Percentiles rank a stretch among this genome's conserved stretches.
These are phyloP conservation scores for Gastracanthus pulcherrimus DNA, from an alignment of 2,888 invertebrate species.

Conservation along the genomic window DNA sequence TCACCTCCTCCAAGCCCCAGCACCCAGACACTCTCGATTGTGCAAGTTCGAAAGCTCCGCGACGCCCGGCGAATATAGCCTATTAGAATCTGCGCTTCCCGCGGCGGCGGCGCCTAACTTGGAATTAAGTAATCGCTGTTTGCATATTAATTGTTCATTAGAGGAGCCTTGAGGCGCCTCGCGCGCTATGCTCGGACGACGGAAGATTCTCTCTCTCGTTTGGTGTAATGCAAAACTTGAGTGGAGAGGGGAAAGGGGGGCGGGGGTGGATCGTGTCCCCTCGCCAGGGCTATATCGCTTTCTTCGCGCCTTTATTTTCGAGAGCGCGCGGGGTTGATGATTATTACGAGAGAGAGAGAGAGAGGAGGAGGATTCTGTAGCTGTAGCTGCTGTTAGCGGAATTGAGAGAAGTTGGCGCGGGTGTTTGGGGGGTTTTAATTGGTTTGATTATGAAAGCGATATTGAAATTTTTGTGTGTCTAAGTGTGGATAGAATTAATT, in stretches of 20 bases:
- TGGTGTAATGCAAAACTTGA: conserved; percentile 28
- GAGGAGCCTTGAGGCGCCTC: conserved; percentile 34
- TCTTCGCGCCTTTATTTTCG: conserved; percentile 36
- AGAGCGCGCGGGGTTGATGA: not conserved
- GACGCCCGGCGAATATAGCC: conserved; percentile 60
- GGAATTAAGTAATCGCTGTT: conserved; percentile 75
- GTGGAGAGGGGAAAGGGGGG: too few species aligned
- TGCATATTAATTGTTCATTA: conserved; percentile 77
- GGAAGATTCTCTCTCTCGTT: conserved; percentile 24
- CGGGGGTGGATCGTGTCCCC: not conserved
- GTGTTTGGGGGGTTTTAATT: conserved; percentile 12
- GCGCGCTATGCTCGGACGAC: conserved; percentile 6
- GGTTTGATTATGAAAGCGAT: conserved; percentile 27
- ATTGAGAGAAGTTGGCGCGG: conserved; percentile 22
- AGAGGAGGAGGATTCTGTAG: not conserved
- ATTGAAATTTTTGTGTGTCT: conserved; percentile 12
- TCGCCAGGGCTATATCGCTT: conserved; percentile 3
- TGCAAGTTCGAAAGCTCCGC: conserved; percentile 19
- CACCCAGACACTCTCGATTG: conserved; percentile 27
- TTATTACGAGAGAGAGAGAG: conserved; percentile 5
- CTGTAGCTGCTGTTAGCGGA: not conserved
- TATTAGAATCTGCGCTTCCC: conserved; percentile 70
- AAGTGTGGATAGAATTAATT: not conserved
- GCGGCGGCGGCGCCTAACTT: conserved; percentile 66
- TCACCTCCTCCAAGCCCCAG: not conserved